Base-by-base conservation (phyloP, 2,888 invertebrate species). In the Agrotis puta region DNA sequence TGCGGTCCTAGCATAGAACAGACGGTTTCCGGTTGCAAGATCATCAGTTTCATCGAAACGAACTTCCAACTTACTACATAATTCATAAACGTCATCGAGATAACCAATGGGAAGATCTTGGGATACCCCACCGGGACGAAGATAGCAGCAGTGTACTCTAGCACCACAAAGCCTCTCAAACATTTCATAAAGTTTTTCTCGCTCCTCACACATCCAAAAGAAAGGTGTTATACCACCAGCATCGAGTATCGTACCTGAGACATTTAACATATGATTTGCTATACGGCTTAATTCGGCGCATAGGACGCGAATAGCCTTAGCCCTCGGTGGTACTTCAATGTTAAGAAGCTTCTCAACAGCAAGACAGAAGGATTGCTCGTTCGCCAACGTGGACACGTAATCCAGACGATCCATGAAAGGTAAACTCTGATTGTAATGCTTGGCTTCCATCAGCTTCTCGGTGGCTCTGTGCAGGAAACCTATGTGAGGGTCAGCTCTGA, bases 171-270 rank as follows among this genome's bases (percentile, higher is more conserved):
- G 97, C 77, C 98, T 96, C 90, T 99, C 99, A 88, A 97, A 98
- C 82, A 98, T 97, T 91, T 99, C 99, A 93, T 98, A 97, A 77
- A 98, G 92, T 93, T 98, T 98, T 93, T 98, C 98, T 62, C 98
- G 96, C 92, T 98, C 99, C 92, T 99, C 98, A 91, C 98, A 98
- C 89, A 98, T 96, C 98, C 98, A 99, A 92, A 99, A 98, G 88
- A 98, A 97, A 0, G 99, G 99, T 1, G 98, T 98, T 82, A 99
- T 97, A 6, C 98, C 98, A 27, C 99, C 99, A 27, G 98, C 97
- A 88, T 99, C 99, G 20, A 99, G 94, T 27, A 98, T 96, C 74
- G 98, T 97, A 0, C 98, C 97, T 0, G 97, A 97, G 56, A 98
- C 92, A 65, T 97, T 98, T 93, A 98, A 97, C 64, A 98, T 94